phyloP scores from a whole-genome alignment of 2,797 vertebrate species.

The Pygocentrus nattereri region DNA sequence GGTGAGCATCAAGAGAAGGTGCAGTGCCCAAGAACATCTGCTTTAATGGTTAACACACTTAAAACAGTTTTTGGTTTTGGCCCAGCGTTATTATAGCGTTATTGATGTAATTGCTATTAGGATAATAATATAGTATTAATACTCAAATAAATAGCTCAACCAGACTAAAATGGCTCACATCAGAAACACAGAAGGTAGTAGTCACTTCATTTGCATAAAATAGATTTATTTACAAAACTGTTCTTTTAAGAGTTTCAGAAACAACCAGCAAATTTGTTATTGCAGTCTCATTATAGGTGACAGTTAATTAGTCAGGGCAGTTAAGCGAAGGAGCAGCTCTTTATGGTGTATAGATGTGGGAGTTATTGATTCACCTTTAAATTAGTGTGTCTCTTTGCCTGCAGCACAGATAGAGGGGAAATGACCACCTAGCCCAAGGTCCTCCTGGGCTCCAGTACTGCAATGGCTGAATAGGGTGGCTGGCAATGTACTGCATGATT shows the following conservation, averaged over 20 bases:
- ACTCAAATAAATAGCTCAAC: too few species aligned
- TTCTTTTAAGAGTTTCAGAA: not conserved
- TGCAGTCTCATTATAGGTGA: not conserved
- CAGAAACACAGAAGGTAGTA: not conserved
- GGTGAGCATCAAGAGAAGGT: too few species aligned
- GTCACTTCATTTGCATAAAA: too few species aligned
- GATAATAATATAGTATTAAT: too few species aligned
- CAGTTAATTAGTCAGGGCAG: not conserved
- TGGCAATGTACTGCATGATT: not conserved
- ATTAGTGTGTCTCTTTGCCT: slow-evolving; percentile 4
- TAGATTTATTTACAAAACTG: not conserved
- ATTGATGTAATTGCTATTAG: too few species aligned
- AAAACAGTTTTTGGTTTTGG: too few species aligned
- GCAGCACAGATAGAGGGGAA: slow-evolving; percentile 20
- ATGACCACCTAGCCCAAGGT: slow-evolving; percentile 39
- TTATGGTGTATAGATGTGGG: slow-evolving; percentile 11
- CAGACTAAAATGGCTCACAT: too few species aligned
- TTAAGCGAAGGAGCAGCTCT: slow-evolving; percentile 1
- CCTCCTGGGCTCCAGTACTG: slow-evolving; percentile 13
- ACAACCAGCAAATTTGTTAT: not conserved
- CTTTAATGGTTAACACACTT: too few species aligned
- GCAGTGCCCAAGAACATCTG: too few species aligned
- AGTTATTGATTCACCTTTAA: slow-evolving; percentile 31
- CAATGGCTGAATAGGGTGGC: not conserved
- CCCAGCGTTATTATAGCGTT: too few species aligned